phyloP scores from a whole-genome alignment of 30 jellyfish, hydroid and myxozoan genomes.

The Pseudorhiza aurosa region DNA sequence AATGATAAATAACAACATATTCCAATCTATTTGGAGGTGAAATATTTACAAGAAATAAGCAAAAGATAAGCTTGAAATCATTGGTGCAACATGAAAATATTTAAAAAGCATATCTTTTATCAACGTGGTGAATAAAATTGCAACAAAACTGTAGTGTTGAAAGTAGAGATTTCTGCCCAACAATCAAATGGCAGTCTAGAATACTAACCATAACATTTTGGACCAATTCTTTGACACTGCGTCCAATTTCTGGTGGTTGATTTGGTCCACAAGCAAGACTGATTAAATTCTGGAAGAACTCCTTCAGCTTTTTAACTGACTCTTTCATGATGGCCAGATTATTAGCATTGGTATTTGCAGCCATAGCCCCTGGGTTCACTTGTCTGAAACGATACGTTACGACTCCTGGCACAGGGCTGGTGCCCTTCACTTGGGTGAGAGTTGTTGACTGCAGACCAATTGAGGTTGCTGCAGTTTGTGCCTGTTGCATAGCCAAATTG shows the following conservation, averaged over 20 bases:
- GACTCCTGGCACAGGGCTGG: constrained; percentile 90
- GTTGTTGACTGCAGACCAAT: constrained; percentile 77
- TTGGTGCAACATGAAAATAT: too few relatives aligned
- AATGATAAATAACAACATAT: too few relatives aligned
- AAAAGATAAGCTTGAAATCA: too few relatives aligned
- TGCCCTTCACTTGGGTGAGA: constrained; percentile 78
- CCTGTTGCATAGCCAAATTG: constrained; percentile 67
- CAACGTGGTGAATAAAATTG: too few relatives aligned
- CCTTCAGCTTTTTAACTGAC: constrained; percentile 94
- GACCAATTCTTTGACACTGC: constrained; percentile 94
- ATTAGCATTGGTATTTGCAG: constrained; percentile 20
- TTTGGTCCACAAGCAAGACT: constrained; percentile 98
- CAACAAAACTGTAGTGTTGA: too few relatives aligned
- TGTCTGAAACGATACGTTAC: constrained; percentile 93
- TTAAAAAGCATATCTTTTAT: too few relatives aligned
- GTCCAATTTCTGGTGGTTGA: constrained; percentile 98
- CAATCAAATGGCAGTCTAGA: too few relatives aligned
- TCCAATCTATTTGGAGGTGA: too few relatives aligned
- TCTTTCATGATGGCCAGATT: constrained; percentile 87
- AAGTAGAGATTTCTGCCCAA: too few relatives aligned
- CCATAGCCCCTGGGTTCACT: constrained; percentile 66
- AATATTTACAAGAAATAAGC: too few relatives aligned
- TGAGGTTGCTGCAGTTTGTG: constrained; percentile 39
- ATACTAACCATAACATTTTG: constrained; percentile 95
- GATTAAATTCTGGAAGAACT: constrained; percentile 93